phyloP scores from a whole-genome alignment of 2,113 vertebrate genomes.

The Tinamus guttatus region DNA sequence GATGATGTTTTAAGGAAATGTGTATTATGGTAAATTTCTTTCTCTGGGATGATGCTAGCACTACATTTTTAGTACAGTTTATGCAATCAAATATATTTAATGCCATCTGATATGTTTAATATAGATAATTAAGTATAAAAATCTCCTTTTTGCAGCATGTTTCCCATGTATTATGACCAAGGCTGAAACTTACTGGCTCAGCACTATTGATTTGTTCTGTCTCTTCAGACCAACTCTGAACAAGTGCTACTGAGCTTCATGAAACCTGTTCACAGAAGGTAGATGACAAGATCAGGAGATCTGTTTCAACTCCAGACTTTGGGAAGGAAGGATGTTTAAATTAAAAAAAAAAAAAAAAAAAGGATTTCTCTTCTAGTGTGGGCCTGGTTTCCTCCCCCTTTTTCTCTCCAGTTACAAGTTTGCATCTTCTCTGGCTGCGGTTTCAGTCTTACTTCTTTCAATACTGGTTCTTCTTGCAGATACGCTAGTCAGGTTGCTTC shows the following conservation, averaged over 20 bases:
- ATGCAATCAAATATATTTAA: background rate
- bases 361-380: background rate
- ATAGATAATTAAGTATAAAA: too few species aligned
- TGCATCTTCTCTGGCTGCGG: background rate
- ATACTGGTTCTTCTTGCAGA: background rate
- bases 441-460: background rate
- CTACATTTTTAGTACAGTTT: background rate
- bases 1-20: background rate
- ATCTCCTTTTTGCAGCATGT: background rate
- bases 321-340: background rate
- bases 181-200: background rate
- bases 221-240: background rate
- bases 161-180: background rate
- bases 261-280: background rate
- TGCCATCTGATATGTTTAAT: too few species aligned
- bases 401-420: background rate
- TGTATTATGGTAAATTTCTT: background rate
- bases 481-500: background rate
- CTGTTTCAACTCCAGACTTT: background rate
- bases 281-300: background rate
- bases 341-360: background rate
- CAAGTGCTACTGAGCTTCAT: background rate
- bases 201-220: rapidly evolving
- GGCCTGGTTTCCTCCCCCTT: rapidly evolving
- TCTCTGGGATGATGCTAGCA: background rate